Evolutionary conservation across 2,113 vertebrate species (phyloP).

Genomic region (Siphamia tubifer): DNA sequence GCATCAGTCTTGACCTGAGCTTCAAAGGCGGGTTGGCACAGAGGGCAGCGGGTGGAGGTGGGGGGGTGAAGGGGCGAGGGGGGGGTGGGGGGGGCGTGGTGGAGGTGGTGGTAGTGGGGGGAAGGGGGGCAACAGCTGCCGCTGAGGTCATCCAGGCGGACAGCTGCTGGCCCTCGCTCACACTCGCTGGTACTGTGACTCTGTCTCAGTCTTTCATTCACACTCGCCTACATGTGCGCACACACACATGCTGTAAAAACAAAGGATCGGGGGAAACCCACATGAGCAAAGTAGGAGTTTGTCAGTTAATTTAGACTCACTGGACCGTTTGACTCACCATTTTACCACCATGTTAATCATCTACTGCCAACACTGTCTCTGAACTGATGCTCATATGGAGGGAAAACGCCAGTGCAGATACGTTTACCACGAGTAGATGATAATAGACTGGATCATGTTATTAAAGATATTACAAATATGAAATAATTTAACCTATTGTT

Average conservation of each 20-base stretch:
- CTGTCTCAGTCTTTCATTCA: slow-evolving; percentile 5
- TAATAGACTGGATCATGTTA: too few relatives aligned
- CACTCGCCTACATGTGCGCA: not conserved
- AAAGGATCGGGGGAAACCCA: not conserved
- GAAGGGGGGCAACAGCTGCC: slow-evolving; percentile 64
- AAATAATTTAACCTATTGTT: too few relatives aligned
- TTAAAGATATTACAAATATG: too few relatives aligned
- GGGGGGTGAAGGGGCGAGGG: not conserved
- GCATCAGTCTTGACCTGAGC: slow-evolving; percentile 54
- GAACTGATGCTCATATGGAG: too few relatives aligned
- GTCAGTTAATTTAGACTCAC: not conserved
- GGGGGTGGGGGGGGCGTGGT: not conserved
- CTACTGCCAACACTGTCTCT: too few relatives aligned
- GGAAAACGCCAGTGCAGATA: too few relatives aligned
- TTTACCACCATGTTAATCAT: too few relatives aligned
- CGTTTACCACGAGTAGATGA: too few relatives aligned
- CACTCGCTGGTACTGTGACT: too few relatives aligned
- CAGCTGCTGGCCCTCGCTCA: slow-evolving; percentile 63
- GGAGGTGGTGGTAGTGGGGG: slow-evolving; percentile 14
- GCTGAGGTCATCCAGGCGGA: slow-evolving; percentile 72
- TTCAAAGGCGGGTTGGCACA: slow-evolving; percentile 71
- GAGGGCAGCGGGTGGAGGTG: slow-evolving; percentile 5
- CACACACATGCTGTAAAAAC: slow-evolving; percentile 5
- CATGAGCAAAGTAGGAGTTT: not conserved
- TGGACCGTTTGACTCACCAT: not conserved